Evolutionary conservation across 2,888 invertebrate species (phyloP).

Genomic region (Mesorhabditis spiculigera): DNA sequence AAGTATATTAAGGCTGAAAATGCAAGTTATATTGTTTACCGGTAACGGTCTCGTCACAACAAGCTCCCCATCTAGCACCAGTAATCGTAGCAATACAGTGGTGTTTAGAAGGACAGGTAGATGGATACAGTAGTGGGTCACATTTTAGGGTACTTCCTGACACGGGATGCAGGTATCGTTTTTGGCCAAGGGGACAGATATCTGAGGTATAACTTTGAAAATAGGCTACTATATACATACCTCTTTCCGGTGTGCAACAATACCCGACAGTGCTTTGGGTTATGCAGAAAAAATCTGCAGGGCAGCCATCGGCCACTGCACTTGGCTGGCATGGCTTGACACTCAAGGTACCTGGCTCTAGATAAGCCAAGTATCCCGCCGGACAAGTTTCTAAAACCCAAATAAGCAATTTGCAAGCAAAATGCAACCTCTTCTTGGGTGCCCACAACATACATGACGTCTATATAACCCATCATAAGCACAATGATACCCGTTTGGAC

Average conservation of each 20-base stretch:
- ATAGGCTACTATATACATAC: slow-evolving; percentile 10
- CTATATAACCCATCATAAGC: slow-evolving; percentile 33
- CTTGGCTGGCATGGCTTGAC: slow-evolving; percentile 27
- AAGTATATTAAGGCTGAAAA: slow-evolving; percentile 7
- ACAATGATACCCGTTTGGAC: slow-evolving; percentile 30
- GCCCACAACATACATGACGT: slow-evolving; percentile 34
- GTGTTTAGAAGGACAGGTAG: slow-evolving; percentile 26
- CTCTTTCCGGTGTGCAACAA: slow-evolving; percentile 32
- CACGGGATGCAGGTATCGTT: slow-evolving; percentile 26
- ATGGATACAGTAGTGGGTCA: slow-evolving; percentile 24
- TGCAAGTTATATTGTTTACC: slow-evolving; percentile 8
- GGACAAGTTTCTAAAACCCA: slow-evolving; percentile 31
- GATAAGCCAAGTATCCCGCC: slow-evolving; percentile 25
- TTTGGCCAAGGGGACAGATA: slow-evolving; percentile 31
- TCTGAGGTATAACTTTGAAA: slow-evolving; percentile 15
- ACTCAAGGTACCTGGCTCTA: slow-evolving; percentile 18
- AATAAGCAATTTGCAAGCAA: neutral
- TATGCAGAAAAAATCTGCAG: slow-evolving; percentile 29
- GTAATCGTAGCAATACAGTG: slow-evolving; percentile 33
- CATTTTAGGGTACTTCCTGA: slow-evolving; percentile 33
- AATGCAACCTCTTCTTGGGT: slow-evolving; percentile 10
- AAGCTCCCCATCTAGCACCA: slow-evolving; percentile 35
- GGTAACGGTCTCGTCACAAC: slow-evolving; percentile 24
- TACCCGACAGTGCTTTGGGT: slow-evolving; percentile 25
- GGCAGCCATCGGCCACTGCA: slow-evolving; percentile 23